Base-by-base conservation (phyloP, 2,888 invertebrate species). In the Drosophila atroscutellata region DNA sequence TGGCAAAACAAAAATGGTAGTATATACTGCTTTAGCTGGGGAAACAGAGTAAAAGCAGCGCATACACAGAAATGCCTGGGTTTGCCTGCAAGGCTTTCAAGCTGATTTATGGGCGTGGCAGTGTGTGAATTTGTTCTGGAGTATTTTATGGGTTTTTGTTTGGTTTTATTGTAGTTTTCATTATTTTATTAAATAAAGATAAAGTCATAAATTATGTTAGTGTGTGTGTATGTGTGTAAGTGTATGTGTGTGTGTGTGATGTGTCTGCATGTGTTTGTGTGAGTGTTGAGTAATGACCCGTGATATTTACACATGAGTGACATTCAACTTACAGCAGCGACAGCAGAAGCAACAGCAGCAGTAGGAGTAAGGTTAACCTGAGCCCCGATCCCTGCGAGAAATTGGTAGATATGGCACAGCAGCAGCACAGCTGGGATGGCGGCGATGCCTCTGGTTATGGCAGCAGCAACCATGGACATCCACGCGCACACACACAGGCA, bases 141-240 rank as follows among this genome's bases (percentile, higher is more conserved):
- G 39, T 26, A 32, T 61, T 76, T 75, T 72, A 75, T 77, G 72
- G 28, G 59, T 11, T 47, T 57, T 26, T 37, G 20, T 34, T 37
- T 45, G 26, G 42, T 68, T 75, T 68, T 73, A 71, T 77, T 79
- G 60, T 74, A 75, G 73, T 77, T 72, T 59, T 86, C 90, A 88
- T 90, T 82, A 90, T 78, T 70, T 88, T 89, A 91, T 89, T 91
- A 91, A 88, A 89, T 80, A 78, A 81, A 86, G 85, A 86, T 83
- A 90, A 88, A 88, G 81, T 77, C 90, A 90, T 91, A 91, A 88
- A 88, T 90, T 86, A 83, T 91, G 83, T 86, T 80, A 75, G 81
- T 85, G 65, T 71, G 76, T 60, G 28, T 36, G 11, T 30, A 55
- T 39, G 42, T 51, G 55, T 49, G 57, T 20, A 47, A 28, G 55